Conservation (phyloP, 2,888 invertebrate genomes). For the Venusia cambrica region DNA sequence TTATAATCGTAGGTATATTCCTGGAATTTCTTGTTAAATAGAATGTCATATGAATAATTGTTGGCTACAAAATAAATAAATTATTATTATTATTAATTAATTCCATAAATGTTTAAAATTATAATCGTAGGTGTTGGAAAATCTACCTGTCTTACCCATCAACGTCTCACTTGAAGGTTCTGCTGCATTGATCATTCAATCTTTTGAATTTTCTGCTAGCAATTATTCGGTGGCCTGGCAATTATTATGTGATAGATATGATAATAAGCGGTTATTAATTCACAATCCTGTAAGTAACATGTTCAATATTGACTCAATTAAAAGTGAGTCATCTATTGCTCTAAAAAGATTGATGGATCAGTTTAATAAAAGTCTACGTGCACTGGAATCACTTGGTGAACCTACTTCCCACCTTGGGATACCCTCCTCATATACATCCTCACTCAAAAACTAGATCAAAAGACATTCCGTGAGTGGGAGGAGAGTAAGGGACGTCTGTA, state of each 20-base stretch:
- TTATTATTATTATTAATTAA: no score
- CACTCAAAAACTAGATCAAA: slow-evolving; percentile 29
- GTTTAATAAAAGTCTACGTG: slow-evolving; percentile 30
- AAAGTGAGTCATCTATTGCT: slow-evolving; percentile 25
- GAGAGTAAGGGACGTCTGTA: slow-evolving; percentile 24
- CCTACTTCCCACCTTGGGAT: slow-evolving; percentile 30
- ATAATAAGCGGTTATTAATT: slow-evolving; percentile 26
- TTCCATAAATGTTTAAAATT: no score
- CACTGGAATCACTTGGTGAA: slow-evolving; percentile 27
- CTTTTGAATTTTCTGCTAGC: slow-evolving; percentile 23
- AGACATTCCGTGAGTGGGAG: slow-evolving; percentile 33
- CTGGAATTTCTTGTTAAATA: no score
- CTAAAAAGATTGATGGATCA: slow-evolving; percentile 26
- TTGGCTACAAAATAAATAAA: no score
- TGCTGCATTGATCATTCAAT: slow-evolving; percentile 28
- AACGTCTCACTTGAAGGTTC: slow-evolving; percentile 27
- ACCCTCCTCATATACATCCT: slow-evolving; percentile 33
- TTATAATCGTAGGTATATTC: no score
- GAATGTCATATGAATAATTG: no score
- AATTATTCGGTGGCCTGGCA: slow-evolving; percentile 31
- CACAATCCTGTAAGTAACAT: slow-evolving; percentile 30
- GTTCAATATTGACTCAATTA: slow-evolving; percentile 25
- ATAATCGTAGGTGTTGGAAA: no score
- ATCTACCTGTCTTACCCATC: no score
- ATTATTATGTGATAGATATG: slow-evolving; percentile 28